Percentiles rank a stretch among this genome's conserved stretches.
Evolutionary conservation across 2,797 vertebrate genomes (phyloP).

Genomic region (Chanos chanos): DNA sequence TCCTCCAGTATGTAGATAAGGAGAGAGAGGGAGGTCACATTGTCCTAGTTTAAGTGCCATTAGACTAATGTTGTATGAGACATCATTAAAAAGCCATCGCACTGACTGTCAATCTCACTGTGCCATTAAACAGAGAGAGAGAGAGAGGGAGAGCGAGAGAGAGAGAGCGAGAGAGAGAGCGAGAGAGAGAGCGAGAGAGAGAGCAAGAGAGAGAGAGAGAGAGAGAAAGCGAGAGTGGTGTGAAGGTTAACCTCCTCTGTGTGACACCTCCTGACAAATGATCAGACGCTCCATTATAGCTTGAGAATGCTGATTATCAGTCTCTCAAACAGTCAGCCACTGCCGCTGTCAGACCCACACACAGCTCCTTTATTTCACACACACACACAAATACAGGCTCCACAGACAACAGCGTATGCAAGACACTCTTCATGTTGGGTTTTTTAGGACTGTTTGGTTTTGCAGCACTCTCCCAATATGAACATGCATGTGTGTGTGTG

Average conservation of each 20-base stretch:
- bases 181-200: no score
- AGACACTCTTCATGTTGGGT: no score
- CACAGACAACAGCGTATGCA: neutral
- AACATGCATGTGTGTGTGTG: no score
- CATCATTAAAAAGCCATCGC: constrained; percentile 50
- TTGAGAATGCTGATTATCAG: constrained; percentile 23
- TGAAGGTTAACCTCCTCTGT: constrained; percentile 23
- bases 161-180: neutral
- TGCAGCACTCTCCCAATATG: no score
- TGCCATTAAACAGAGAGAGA: neutral
- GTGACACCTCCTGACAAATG: constrained; percentile 14
- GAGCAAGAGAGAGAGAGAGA: no score
- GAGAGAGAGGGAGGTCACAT: constrained; percentile 42
- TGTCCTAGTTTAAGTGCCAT: constrained; percentile 41
- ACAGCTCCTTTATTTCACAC: neutral
- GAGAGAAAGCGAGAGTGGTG: neutral
- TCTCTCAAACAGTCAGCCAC: constrained; percentile 6
- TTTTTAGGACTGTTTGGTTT: no score
- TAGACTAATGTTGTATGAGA: constrained; percentile 49
- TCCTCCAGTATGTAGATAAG: constrained; percentile 6
- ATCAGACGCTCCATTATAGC: constrained; percentile 10
- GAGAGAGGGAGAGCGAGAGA: neutral
- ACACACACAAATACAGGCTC: neutral
- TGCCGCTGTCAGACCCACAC: constrained; percentile 16
- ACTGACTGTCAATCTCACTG: constrained; percentile 38